Evolutionary conservation across 1,140 invertebrate species (phyloP).

Genomic region (Neodiprion lecontei): DNA sequence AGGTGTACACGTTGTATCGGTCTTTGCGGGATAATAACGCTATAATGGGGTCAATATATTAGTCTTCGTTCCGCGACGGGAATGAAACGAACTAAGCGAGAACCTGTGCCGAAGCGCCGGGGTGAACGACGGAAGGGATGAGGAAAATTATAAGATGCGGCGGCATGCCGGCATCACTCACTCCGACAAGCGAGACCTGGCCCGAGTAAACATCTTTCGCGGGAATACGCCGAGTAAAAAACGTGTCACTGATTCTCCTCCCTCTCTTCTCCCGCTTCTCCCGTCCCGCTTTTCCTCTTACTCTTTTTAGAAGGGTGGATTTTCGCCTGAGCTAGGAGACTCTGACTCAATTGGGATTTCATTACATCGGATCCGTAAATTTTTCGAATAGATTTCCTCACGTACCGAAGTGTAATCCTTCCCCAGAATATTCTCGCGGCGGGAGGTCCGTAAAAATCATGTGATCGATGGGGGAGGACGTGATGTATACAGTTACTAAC

Average conservation of each 20-base stretch:
- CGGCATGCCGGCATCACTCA: slow-evolving; percentile 30
- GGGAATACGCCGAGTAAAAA: neutral
- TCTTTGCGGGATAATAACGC: slow-evolving; percentile 31
- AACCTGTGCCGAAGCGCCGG: neutral
- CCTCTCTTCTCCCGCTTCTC: too few species aligned
- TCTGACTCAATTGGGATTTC: neutral
- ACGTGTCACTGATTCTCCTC: neutral
- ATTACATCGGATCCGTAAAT: neutral
- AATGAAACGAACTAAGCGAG: neutral
- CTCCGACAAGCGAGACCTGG: neutral
- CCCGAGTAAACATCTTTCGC: neutral
- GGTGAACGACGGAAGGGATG: neutral
- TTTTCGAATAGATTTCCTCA: neutral
- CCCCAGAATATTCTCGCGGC: neutral
- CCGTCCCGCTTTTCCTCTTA: neutral
- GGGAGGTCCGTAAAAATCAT: neutral
- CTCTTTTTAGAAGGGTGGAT: neutral
- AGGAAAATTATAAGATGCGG: slow-evolving; percentile 28
- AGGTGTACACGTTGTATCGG: slow-evolving; percentile 21
- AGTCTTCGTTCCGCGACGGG: slow-evolving; percentile 19
- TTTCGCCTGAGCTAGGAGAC: too few species aligned
- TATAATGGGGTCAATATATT: slow-evolving; percentile 36
- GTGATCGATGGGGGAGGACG: neutral
- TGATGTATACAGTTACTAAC: neutral
- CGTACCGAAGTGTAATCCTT: neutral